Evolutionary conservation across 2,797 vertebrate genomes (phyloP).

Genomic region (Myotis pilosus): DNA sequence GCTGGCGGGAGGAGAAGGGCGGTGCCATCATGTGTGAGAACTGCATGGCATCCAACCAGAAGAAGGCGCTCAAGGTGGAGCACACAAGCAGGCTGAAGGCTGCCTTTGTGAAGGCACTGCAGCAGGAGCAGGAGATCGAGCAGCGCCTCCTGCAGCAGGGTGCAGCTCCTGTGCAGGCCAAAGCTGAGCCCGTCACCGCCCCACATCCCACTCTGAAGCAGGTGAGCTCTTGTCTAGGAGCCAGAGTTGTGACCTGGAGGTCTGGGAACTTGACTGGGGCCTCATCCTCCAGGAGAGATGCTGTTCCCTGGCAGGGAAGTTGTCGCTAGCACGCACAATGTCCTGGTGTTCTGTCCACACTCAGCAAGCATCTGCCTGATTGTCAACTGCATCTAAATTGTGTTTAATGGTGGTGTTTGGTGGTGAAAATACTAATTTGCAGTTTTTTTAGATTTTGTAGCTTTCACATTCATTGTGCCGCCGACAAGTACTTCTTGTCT

Average conservation of each 20-base stretch:
- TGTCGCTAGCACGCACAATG: not conserved
- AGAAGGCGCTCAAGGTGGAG: slow-evolving; percentile 96
- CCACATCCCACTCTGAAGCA: slow-evolving; percentile 94
- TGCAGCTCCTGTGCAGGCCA: slow-evolving; percentile 81
- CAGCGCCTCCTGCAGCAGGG: slow-evolving; percentile 95
- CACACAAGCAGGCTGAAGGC: slow-evolving; percentile 97
- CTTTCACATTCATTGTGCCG: not conserved
- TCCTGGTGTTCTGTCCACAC: not conserved
- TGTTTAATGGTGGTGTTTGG: slow-evolving; percentile 38
- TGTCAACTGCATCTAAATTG: slow-evolving; percentile 46
- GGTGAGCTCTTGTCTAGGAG: slow-evolving; percentile 78
- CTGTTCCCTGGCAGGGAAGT: not conserved
- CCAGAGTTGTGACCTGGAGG: not conserved
- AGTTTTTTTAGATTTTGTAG: slow-evolving; percentile 62
- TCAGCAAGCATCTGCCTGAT: not conserved
- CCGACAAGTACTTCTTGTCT: slow-evolving; percentile 43
- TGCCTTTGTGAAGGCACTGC: slow-evolving; percentile 97
- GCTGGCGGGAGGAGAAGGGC: slow-evolving; percentile 97
- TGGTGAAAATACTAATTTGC: slow-evolving; percentile 63
- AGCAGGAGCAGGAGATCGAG: slow-evolving; percentile 99
- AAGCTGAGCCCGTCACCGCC: slow-evolving; percentile 84
- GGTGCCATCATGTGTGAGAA: slow-evolving; percentile 96
- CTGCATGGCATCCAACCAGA: slow-evolving; percentile 98
- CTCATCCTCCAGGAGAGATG: not conserved
- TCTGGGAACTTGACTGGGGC: not conserved